Conservation (phyloP, 2,888 invertebrate species). For the Hemistola chrysoprasaria region DNA sequence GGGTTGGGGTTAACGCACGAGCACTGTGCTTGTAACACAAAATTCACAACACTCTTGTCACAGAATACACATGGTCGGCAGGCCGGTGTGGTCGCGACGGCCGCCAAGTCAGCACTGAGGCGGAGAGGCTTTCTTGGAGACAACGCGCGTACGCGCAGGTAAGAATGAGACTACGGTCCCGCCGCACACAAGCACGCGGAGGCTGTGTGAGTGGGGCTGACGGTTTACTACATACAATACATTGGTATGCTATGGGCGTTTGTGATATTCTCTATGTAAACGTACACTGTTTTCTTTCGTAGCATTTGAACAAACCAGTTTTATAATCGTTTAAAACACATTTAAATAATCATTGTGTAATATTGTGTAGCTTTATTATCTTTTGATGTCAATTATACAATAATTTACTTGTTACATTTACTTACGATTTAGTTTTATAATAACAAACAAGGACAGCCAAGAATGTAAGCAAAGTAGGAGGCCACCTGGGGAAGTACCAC, state of each 20-base stretch:
- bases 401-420: too few relatives aligned
- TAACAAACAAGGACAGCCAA: too few relatives aligned
- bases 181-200: conserved; percentile 44
- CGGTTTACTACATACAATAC: conserved; percentile 6
- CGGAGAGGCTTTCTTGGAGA: conserved; percentile 66
- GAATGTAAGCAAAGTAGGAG: too few relatives aligned
- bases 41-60: conserved; percentile 75
- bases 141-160: conserved; percentile 65
- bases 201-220: conserved; percentile 33
- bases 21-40: conserved; percentile 71
- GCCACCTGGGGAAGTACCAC: too few relatives aligned
- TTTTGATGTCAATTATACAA: too few relatives aligned
- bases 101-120: conserved; percentile 75
- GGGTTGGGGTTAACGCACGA: conserved; percentile 77
- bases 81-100: conserved; percentile 72
- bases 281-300: too few relatives aligned
- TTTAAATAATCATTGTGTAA: too few relatives aligned
- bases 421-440: too few relatives aligned
- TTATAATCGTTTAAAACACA: too few relatives aligned
- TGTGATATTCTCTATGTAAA: too few relatives aligned
- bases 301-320: too few relatives aligned
- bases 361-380: too few relatives aligned
- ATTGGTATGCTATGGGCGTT: conserved; percentile 15
- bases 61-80: conserved; percentile 69
- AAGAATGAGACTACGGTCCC: conserved; percentile 63